Conservation (phyloP, 2,113 vertebrate genomes). For the Oreochromis niloticus region DNA sequence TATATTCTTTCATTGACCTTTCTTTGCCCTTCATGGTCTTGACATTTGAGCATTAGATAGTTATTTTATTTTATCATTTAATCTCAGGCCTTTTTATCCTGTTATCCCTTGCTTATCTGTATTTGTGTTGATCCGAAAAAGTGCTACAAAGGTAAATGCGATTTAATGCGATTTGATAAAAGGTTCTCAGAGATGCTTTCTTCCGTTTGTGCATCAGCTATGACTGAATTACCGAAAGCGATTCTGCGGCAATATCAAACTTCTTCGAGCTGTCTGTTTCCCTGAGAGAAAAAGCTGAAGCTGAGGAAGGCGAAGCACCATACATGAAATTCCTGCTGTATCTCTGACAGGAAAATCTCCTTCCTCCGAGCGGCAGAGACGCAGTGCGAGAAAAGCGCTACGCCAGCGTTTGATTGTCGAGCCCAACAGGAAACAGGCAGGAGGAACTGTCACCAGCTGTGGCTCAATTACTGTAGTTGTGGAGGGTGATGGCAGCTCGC, state of each 20-base stretch:
- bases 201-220: not conserved
- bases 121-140: not conserved
- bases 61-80: not conserved
- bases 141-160: fast-evolving
- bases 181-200: not conserved
- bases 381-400: not conserved
- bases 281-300: not conserved
- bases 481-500: constrained; percentile 18
- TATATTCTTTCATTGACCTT: not conserved
- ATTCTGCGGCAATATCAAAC: not conserved
- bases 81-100: not conserved
- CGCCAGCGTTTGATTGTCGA: constrained; percentile 20
- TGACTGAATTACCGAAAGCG: not conserved
- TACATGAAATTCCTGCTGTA: not conserved
- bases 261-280: not conserved
- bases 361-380: not conserved
- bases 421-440: constrained; percentile 29
- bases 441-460: constrained; percentile 35
- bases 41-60: not conserved
- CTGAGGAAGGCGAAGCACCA: not conserved
- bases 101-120: not conserved
- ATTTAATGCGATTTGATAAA: not conserved
- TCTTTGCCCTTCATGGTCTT: not conserved
- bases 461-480: constrained; percentile 50
- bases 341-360: constrained; percentile 21